These are phyloP conservation scores for Troilus luridus DNA, from an alignment of 2,888 invertebrate species.

Conservation along the genomic window DNA sequence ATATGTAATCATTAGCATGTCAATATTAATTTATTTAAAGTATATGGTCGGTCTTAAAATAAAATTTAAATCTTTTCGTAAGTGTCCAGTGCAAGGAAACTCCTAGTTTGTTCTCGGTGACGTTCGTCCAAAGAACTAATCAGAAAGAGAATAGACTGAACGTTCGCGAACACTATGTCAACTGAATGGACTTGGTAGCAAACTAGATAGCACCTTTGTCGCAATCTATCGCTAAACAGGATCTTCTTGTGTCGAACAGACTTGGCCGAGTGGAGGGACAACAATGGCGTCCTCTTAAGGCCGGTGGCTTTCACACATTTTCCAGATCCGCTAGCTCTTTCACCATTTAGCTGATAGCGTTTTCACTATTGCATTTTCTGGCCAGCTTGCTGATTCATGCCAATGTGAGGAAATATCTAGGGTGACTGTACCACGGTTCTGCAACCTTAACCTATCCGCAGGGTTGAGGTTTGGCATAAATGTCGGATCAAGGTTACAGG, in stretches of 20 bases:
- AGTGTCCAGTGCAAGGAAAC: neutral
- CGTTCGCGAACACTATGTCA: neutral
- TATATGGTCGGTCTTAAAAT: no score
- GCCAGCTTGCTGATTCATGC: neutral
- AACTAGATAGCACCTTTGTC: neutral
- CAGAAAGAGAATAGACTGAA: neutral
- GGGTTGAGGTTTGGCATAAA: neutral
- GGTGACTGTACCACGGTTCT: neutral
- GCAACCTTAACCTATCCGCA: constrained; percentile 6
- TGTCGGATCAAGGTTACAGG: neutral
- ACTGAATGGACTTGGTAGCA: neutral
- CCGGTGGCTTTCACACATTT: neutral
- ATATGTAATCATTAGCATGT: no score
- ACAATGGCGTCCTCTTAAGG: neutral
- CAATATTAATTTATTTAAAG: no score
- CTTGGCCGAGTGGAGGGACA: neutral
- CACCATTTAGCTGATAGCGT: neutral
- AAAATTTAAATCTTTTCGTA: neutral
- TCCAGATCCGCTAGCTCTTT: neutral
- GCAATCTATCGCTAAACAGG: neutral
- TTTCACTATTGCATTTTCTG: neutral
- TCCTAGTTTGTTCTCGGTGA: neutral
- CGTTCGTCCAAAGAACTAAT: neutral
- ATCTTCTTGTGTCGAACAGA: neutral
- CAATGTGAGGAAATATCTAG: neutral